Evolutionary conservation across 2,888 invertebrate species (phyloP), one percentile per base, ranked within the genome.

Genomic region (Barypeithes pellucidus): DNA sequence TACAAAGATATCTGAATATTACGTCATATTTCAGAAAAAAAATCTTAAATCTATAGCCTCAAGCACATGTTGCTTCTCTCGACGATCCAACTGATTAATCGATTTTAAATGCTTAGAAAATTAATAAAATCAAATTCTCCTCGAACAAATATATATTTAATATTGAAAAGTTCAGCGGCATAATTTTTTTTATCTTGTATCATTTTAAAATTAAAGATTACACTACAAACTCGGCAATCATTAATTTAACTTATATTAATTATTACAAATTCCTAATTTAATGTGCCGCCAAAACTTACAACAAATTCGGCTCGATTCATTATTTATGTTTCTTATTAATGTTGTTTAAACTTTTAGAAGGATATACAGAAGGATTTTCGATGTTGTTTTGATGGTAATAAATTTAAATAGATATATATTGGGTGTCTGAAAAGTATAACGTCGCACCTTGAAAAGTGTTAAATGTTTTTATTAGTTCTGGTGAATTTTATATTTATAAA

Each of bases 261-360:
- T 57, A 33, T 57, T 57, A 57, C 54, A 57, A 57, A 57, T 57
- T 33, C 54, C 54, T 57, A 33, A 57, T 57, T 57, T 57, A 57
- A 57, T 33, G 54, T 57, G 54, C 54, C 36, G 29, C 36, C 33
- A 57, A 57, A 57, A 57, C 33, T 33, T 57, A 57, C 54, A 57
- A 57, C 33, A 57, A 57, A 57, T 33, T 33, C 18, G 54, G 33
- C 33, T 57, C 16, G 33, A 57, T 57, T 57, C 16, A 57, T 57
- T 57, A 57, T 54, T 54, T 54, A 54, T 54, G 29, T 54, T 54
- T 54, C 14, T 54, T 54, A 54, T 57, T 57, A 24, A 57, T 57
- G 54, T 57, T 57, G 54, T 33, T 57, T 57, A 54, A 54, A 33
- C 5, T 16, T 54, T 33, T 33, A 9, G 33, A 24, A 57, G 54